Percentiles rank a stretch among this genome's conserved stretches.
Evolutionary conservation across 2,113 vertebrate genomes (phyloP).

Genomic region (Lanius collurio): DNA sequence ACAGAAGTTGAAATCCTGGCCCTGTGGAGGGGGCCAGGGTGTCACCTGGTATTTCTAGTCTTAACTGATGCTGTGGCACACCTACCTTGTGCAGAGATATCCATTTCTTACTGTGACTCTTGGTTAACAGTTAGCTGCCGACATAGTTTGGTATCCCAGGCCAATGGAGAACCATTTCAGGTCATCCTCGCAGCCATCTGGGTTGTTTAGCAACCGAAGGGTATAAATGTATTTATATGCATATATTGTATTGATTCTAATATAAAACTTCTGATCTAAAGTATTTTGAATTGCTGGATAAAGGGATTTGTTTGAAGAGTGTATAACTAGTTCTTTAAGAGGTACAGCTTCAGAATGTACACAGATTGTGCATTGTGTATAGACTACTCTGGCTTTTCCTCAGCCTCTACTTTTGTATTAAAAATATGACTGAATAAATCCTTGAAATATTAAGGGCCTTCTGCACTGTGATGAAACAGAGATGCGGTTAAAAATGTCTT

Average conservation of each 20-base stretch:
- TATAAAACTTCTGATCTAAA: conserved; percentile 65
- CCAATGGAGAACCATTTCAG: conserved; percentile 41
- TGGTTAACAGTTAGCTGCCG: conserved; percentile 13
- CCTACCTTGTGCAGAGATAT: conserved; percentile 4
- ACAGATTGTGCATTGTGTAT: conserved; percentile 63
- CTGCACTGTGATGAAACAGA: conserved; percentile 71
- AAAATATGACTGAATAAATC: conserved; percentile 62
- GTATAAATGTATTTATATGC: conserved; percentile 65
- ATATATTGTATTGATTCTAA: conserved; percentile 61
- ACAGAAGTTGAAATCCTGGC: neutral
- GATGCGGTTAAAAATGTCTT: conserved; percentile 52
- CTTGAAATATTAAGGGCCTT: conserved; percentile 63
- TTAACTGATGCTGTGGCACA: conserved; percentile 30
- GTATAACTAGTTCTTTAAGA: conserved; percentile 54
- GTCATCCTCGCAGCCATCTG: conserved; percentile 43
- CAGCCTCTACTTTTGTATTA: conserved; percentile 67
- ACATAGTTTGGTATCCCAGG: neutral
- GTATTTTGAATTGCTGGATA: conserved; percentile 62
- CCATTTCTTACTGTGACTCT: neutral
- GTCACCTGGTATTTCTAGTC: conserved; percentile 18
- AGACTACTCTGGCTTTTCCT: conserved; percentile 68
- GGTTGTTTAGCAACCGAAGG: conserved; percentile 57
- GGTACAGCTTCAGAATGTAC: conserved; percentile 68
- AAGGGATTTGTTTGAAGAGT: conserved; percentile 64
- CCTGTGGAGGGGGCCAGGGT: neutral